A percentile compares a stretch with the other conserved stretches of the same genome.
These are phyloP conservation scores for Pseudomyrmex gracilis DNA, from an alignment of 1,140 invertebrate genomes.

Conservation along the genomic window DNA sequence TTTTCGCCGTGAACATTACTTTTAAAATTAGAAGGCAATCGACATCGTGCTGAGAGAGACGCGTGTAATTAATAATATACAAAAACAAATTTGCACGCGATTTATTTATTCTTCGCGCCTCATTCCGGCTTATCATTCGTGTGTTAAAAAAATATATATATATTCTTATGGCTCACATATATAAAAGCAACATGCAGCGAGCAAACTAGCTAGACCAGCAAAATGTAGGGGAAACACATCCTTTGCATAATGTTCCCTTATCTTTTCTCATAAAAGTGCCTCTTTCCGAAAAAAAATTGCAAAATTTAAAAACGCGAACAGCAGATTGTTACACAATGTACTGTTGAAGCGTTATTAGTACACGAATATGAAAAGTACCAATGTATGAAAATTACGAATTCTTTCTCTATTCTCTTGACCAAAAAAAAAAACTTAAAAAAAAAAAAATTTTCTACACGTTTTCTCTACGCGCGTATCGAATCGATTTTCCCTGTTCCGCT, in stretches of 20 bases:
- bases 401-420: not conserved
- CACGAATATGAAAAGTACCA: not conserved
- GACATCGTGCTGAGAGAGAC: slow-evolving; percentile 3
- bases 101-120: slow-evolving; percentile 5
- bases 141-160: not conserved
- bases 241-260: not conserved
- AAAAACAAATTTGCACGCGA: not conserved
- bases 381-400: too few species aligned
- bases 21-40: slow-evolving; percentile 44
- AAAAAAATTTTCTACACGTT: not conserved
- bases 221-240: slow-evolving; percentile 3
- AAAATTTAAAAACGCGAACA: not conserved
- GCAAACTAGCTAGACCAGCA: slow-evolving; percentile 3
- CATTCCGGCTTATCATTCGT: not conserved
- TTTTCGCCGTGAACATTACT: slow-evolving; percentile 35
- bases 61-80: slow-evolving; percentile 14
- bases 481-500: not conserved
- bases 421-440: too few species aligned
- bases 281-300: not conserved
- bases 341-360: not conserved
- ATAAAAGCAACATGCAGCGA: not conserved
- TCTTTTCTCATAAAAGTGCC: not conserved
- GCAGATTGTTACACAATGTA: not conserved
- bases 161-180: not conserved
- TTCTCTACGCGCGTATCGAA: not conserved